phyloP scores from a whole-genome alignment of 1,140 invertebrate species.

The Zaprionus tsacasi region DNA sequence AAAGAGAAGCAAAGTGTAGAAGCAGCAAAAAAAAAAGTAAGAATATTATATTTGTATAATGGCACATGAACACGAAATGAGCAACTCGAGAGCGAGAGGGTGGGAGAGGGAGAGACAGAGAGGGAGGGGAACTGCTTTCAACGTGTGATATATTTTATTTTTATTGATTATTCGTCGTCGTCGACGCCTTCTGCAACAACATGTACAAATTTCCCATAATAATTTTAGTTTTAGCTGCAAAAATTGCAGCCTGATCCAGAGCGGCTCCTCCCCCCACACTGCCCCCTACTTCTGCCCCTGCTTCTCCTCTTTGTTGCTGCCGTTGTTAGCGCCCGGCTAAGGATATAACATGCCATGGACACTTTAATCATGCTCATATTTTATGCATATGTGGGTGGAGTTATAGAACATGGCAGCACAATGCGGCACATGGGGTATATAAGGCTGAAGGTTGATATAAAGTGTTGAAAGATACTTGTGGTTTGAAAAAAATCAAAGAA shows the following conservation, averaged over 20 bases:
- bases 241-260: constrained; percentile 21
- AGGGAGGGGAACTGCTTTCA: constrained; percentile 30
- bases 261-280: too few relatives aligned
- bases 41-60: constrained; percentile 83
- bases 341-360: constrained; percentile 74
- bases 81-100: constrained; percentile 44
- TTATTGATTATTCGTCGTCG: constrained; percentile 75
- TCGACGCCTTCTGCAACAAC: constrained; percentile 44
- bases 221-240: constrained; percentile 57
- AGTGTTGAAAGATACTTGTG: neutral
- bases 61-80: constrained; percentile 82
- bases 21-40: constrained; percentile 31
- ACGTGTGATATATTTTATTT: constrained; percentile 82
- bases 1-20: constrained; percentile 24
- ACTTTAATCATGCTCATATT: constrained; percentile 79
- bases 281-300: too few relatives aligned
- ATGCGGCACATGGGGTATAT: neutral
- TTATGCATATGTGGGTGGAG: constrained; percentile 60
- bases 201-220: constrained; percentile 67
- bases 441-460: neutral
- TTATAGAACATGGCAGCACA: neutral
- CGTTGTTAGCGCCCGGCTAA: constrained; percentile 36
- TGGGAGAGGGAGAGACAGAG: constrained; percentile 11
- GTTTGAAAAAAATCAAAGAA: neutral
- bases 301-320: neutral